phyloP scores from a whole-genome alignment of 2,888 invertebrate genomes.

The Ferdinandea cuprea region DNA sequence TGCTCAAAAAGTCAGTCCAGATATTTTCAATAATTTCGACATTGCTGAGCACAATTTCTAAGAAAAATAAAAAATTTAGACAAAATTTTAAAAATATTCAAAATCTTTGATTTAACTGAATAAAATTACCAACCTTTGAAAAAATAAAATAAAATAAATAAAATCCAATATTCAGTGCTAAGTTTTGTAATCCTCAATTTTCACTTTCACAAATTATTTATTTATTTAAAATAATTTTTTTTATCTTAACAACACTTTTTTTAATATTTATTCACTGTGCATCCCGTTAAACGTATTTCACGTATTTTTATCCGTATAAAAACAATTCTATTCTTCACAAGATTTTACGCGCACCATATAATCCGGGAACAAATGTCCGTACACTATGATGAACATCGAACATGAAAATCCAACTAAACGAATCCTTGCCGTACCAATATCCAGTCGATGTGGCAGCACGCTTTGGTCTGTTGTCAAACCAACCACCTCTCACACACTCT shows the following conservation, averaged over 20 bases:
- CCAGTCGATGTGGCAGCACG: neutral
- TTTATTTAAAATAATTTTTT: neutral
- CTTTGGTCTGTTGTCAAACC: constrained; percentile 1
- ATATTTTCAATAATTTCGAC: constrained; percentile 47
- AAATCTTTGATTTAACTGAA: neutral
- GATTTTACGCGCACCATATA: neutral
- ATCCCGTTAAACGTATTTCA: neutral
- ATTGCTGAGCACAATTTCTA: constrained; percentile 28
- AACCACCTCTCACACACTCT: constrained; percentile 12
- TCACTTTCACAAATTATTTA: constrained; percentile 1
- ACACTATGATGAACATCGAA: neutral
- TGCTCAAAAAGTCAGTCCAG: constrained; percentile 52
- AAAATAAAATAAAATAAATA: constrained; percentile 7
- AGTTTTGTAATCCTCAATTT: constrained; percentile 15
- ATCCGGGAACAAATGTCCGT: neutral
- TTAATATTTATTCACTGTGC: neutral
- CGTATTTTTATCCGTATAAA: neutral
- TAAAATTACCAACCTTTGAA: constrained; percentile 1
- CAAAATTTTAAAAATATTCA: neutral
- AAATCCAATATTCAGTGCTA: neutral
- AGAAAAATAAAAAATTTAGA: constrained; percentile 1
- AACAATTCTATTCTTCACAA: neutral
- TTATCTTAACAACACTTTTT: neutral
- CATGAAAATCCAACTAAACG: neutral
- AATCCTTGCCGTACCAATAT: neutral